These are phyloP conservation scores for Eurytoma adleriae DNA, from an alignment of 2,888 invertebrate genomes.

Conservation along the genomic window DNA sequence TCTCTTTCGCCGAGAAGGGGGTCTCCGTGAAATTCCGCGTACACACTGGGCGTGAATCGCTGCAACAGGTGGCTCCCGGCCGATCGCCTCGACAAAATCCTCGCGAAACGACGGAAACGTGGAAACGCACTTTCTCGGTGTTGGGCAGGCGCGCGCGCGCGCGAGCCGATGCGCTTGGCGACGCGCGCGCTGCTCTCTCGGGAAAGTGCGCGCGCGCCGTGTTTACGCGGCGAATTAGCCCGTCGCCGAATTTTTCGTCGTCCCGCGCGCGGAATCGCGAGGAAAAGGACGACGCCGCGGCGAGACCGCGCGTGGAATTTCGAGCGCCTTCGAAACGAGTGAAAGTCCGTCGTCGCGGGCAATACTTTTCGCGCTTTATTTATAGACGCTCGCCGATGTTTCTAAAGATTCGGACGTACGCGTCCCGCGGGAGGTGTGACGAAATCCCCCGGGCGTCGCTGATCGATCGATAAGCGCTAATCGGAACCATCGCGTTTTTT, in stretches of 20 bases:
- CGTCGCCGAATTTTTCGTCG: background rate
- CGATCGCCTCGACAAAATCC: background rate
- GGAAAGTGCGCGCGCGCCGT: conserved; percentile 15
- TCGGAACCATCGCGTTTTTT: no score
- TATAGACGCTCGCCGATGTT: background rate
- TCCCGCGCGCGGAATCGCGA: background rate
- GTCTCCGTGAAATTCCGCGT: conserved; percentile 32
- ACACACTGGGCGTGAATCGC: conserved; percentile 3
- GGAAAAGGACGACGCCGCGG: no score
- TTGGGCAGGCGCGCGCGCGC: no score
- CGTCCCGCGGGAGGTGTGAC: background rate
- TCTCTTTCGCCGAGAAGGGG: conserved; percentile 17
- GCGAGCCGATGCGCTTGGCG: background rate
- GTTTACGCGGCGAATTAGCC: background rate
- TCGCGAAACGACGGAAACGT: conserved; percentile 12
- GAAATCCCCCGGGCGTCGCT: no score
- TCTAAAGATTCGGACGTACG: background rate
- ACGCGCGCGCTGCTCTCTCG: background rate
- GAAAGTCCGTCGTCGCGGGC: background rate
- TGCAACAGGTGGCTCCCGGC: conserved; percentile 16
- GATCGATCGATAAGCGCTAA: no score
- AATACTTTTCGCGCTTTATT: conserved; percentile 8
- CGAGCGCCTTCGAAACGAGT: background rate
- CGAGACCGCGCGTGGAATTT: no score
- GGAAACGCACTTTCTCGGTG: conserved; percentile 49